Evolutionary conservation across 2,113 vertebrate genomes (phyloP).

Genomic region (Thomomys bottae): DNA sequence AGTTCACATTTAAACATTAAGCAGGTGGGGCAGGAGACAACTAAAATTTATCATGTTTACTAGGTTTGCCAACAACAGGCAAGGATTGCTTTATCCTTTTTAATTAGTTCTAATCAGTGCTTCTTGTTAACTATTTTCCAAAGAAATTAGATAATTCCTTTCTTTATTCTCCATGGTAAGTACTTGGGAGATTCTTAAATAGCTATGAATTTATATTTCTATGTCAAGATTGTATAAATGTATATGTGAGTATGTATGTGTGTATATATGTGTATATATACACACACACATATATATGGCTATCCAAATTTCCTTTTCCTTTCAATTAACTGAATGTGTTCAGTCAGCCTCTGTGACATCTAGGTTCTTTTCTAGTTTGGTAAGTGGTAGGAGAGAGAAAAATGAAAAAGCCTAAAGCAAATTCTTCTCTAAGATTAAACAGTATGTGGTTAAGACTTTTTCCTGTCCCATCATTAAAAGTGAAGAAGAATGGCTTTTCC

Average conservation of each 20-base stretch:
- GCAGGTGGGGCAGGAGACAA: conserved; percentile 59
- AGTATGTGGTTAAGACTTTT: conserved; percentile 67
- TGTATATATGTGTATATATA: neutral
- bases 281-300: no score
- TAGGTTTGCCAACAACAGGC: conserved; percentile 45
- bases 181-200: neutral
- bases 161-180: neutral
- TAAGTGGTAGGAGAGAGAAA: conserved; percentile 32
- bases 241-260: no score
- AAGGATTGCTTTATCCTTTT: conserved; percentile 53
- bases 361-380: neutral
- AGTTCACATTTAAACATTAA: conserved; percentile 59
- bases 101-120: conserved; percentile 20
- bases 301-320: neutral
- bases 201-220: neutral
- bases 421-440: conserved; percentile 43
- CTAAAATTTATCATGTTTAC: conserved; percentile 65
- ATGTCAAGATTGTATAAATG: neutral
- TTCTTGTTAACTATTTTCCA: conserved; percentile 29
- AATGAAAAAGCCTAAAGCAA: conserved; percentile 16
- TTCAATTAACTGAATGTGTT: conserved; percentile 14
- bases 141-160: neutral
- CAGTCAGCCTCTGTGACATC: neutral
- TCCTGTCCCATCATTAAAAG: conserved; percentile 55
- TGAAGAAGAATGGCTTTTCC: conserved; percentile 79